phyloP scores from a whole-genome alignment of 2,888 invertebrate genomes.

The Epiperipatus broadwayi region DNA sequence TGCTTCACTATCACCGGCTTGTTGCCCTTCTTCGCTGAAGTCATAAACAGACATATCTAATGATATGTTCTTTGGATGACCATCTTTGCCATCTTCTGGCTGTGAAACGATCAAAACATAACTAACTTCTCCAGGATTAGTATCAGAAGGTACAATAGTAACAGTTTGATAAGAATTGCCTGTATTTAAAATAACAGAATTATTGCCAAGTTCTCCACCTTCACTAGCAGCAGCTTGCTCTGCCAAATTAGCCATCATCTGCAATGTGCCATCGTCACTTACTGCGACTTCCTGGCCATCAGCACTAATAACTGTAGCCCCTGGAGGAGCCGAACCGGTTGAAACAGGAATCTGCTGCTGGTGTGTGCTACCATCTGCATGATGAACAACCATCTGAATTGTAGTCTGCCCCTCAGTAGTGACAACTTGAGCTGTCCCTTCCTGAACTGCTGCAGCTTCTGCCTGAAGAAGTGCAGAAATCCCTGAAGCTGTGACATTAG shows the following conservation, averaged over 20 bases:
- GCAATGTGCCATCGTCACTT: slow-evolving; percentile 18
- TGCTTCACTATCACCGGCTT: slow-evolving; percentile 37
- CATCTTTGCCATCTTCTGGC: slow-evolving; percentile 33
- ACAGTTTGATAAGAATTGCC: slow-evolving; percentile 55
- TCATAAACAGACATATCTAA: slow-evolving; percentile 47
- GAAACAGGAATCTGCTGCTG: slow-evolving; percentile 21
- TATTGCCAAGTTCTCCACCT: slow-evolving; percentile 9
- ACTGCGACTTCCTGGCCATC: slow-evolving; percentile 18
- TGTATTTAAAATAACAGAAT: slow-evolving; percentile 23
- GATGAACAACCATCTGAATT: slow-evolving; percentile 18
- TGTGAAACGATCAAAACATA: slow-evolving; percentile 63
- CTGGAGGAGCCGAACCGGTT: slow-evolving; percentile 16
- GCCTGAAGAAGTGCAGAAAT: too few species aligned
- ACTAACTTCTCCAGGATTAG: slow-evolving; percentile 55
- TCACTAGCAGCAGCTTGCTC: slow-evolving; percentile 20
- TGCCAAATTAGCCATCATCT: slow-evolving; percentile 21
- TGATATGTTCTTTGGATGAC: slow-evolving; percentile 10
- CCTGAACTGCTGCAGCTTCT: too few species aligned
- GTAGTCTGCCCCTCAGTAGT: slow-evolving; percentile 13
- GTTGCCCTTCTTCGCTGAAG: slow-evolving; percentile 45
- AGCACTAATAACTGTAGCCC: slow-evolving; percentile 16
- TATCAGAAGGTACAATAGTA: slow-evolving; percentile 59
- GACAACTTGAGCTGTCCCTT: slow-evolving; percentile 13
- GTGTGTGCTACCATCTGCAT: slow-evolving; percentile 20
- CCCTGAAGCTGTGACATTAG: too few species aligned